These are phyloP conservation scores for Apistogramma diplotaenia DNA, from an alignment of 2,113 vertebrate genomes.

Conservation along the genomic window DNA sequence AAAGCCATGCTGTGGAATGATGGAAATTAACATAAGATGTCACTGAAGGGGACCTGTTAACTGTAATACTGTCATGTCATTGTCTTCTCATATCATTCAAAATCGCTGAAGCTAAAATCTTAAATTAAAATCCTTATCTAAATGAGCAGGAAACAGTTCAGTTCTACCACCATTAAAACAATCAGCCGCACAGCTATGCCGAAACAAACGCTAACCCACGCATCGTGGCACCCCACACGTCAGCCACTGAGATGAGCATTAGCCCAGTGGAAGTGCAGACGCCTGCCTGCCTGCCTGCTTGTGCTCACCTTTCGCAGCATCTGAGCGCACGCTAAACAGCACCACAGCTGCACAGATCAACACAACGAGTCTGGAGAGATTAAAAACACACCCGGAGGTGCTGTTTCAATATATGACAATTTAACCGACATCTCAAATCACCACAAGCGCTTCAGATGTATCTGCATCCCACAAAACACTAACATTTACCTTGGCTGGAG, in stretches of 20 bases:
- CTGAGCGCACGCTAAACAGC: slow-evolving; percentile 15
- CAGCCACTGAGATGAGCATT: neutral
- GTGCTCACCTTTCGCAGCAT: slow-evolving; percentile 54
- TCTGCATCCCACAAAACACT: neutral
- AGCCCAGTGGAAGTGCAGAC: neutral
- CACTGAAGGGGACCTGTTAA: no score
- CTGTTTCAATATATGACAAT: neutral
- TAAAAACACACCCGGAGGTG: neutral
- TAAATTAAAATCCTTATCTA: neutral
- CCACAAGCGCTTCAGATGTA: neutral
- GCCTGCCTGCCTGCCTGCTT: neutral
- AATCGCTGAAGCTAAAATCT: neutral
- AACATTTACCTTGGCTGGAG: slow-evolving; percentile 44
- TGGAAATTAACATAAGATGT: no score
- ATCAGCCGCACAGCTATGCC: neutral
- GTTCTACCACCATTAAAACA: neutral
- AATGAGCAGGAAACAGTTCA: neutral
- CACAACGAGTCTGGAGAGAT: slow-evolving; percentile 29
- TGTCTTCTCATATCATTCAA: neutral
- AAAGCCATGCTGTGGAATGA: no score
- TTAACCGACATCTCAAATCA: neutral
- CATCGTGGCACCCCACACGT: neutral
- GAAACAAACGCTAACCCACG: neutral
- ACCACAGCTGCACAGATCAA: slow-evolving; percentile 27
- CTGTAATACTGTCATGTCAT: neutral